Evolutionary conservation across 2,888 invertebrate species (phyloP).

Genomic region (Cephus rjabovi): DNA sequence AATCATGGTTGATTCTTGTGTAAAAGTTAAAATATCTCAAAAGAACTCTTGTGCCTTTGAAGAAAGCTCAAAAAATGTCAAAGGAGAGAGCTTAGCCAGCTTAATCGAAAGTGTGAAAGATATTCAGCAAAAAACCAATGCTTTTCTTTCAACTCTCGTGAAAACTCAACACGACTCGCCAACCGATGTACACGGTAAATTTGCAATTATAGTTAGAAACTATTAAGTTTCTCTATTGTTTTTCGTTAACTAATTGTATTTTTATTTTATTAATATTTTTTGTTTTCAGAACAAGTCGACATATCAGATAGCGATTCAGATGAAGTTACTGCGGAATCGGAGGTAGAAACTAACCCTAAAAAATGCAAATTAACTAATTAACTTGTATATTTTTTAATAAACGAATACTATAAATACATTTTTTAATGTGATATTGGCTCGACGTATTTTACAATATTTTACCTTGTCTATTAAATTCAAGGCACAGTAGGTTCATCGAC

Average conservation of each 20-base stretch:
- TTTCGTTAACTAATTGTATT: not conserved
- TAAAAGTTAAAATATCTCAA: conserved; percentile 11
- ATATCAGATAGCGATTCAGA: conserved; percentile 41
- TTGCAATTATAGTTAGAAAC: not conserved
- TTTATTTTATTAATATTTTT: conserved; percentile 20
- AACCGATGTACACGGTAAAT: not conserved
- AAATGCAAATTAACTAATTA: conserved; percentile 46
- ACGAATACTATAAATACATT: not conserved
- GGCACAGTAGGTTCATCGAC: not conserved
- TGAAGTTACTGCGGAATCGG: conserved; percentile 33
- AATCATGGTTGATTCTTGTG: conserved; percentile 15
- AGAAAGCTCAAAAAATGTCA: conserved; percentile 4
- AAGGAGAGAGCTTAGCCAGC: conserved; percentile 32
- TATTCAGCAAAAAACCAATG: conserved; percentile 48
- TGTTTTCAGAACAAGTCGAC: conserved; percentile 35
- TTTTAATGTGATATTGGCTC: not conserved
- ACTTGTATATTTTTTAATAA: not conserved
- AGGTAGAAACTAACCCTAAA: conserved; percentile 42
- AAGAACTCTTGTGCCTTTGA: conserved; percentile 3
- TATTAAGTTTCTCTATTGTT: not conserved
- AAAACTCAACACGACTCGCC: conserved; percentile 8
- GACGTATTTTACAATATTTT: not conserved
- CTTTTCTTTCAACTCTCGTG: conserved; percentile 51
- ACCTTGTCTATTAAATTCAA: not conserved
- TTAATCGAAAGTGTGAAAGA: conserved; percentile 44